Conservation (phyloP, 2,113 vertebrate species). For the Heptranchias perlo region DNA sequence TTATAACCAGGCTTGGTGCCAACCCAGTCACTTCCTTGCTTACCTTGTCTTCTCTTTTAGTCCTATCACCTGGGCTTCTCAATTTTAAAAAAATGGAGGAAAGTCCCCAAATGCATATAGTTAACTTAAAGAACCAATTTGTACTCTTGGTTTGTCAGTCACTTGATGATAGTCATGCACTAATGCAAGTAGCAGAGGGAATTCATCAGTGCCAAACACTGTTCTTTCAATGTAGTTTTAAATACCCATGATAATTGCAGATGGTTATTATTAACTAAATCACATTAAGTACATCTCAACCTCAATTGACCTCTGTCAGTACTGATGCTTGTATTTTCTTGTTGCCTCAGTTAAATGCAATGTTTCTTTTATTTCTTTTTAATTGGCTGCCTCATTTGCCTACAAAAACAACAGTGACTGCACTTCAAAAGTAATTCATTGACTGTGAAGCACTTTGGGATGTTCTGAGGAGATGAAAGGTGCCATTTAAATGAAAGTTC, state of each 20-base stretch:
- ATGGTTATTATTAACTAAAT: constrained; percentile 23
- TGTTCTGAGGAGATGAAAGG: not conserved
- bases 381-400: not conserved
- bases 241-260: not conserved
- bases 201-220: not conserved
- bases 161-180: not conserved
- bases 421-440: not conserved
- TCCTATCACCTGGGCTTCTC: not conserved
- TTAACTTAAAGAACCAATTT: not conserved
- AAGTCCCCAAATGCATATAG: not conserved
- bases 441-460: not conserved
- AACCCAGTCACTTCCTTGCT: not conserved
- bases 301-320: not conserved
- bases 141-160: not conserved
- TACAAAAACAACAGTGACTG: not conserved
- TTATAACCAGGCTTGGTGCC: not conserved
- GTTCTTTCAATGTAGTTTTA: not conserved
- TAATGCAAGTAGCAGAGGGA: not conserved
- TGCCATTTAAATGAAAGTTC: not conserved
- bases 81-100: not conserved
- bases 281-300: constrained; percentile 4
- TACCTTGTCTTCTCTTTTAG: not conserved
- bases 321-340: not conserved
- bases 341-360: not conserved
- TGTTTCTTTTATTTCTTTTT: constrained; percentile 17